Base-by-base conservation (phyloP, 1,140 invertebrate genomes). In the Ganaspis sp. region DNA sequence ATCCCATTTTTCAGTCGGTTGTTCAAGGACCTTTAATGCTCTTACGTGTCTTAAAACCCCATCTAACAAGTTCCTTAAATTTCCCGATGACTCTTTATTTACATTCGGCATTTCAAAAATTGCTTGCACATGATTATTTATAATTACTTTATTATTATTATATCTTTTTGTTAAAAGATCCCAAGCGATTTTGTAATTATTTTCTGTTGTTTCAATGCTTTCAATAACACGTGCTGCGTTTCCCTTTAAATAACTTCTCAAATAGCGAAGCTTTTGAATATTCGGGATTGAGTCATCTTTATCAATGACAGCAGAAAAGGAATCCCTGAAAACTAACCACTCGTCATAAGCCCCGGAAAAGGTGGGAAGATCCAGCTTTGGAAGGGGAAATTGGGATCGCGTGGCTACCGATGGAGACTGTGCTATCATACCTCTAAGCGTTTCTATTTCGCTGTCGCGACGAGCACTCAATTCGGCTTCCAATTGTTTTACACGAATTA, bases 161-260 rank as follows among this genome's bases (percentile, higher is more conserved):
- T 86, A 91, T 21, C 87, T 80, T 34, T 84, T 72, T 42, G 85
- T 84, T 45, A 90, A 77, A 37, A 87, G 45, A 11, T 86, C 74
- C 85, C 86, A 87, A 1, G 87, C 88, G 19, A 82, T 58, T 4
- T 29, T 23, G 73, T 90, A 90, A 81, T 90, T 91, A 17, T 73
- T 77, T 15, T 84, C 82, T 0, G 84, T 85, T 11, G 84, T 79
- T 73, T 86, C 77, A 6, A 90, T 73, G 17, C 85, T 76, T 70
- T 81, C 54, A 45, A 90, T 84, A 12, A 45, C 42, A 4, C 42
- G 42, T 45, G 42, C 4, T n/a, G 9, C 42, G 0, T 45, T 45
- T 8, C 49, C 49, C 1, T 53, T 53, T 19, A 19, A 53, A 53
- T 53, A 53, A 6, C 49, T 53, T 19, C 49, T 53, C 19, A 53